phyloP scores from a whole-genome alignment of 2,888 invertebrate genomes.

The Dascillus cervinus region DNA sequence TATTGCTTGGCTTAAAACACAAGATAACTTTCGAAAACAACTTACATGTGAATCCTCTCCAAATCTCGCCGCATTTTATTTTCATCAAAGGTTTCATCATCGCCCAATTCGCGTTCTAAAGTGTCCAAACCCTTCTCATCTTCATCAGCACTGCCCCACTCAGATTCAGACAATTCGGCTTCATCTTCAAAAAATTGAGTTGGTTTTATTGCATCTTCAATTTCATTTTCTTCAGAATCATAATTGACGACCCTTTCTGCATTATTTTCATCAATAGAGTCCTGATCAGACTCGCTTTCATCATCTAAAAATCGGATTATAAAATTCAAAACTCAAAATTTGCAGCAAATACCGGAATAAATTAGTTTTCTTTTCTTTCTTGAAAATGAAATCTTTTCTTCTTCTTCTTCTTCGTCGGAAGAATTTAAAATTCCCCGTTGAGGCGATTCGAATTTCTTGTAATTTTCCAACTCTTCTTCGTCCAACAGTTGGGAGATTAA shows the following conservation, averaged over 20 bases:
- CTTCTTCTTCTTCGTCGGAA: constrained; percentile 37
- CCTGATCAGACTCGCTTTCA: constrained; percentile 25
- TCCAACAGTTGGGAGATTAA: constrained; percentile 34
- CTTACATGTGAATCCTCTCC: constrained; percentile 78
- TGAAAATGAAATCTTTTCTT: constrained; percentile 15
- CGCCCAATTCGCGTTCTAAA: constrained; percentile 78
- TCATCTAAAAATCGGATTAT: constrained; percentile 21
- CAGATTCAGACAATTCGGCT: constrained; percentile 87
- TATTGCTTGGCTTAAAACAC: constrained; percentile 1
- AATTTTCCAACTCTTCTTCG: constrained; percentile 33
- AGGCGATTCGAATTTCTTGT: constrained; percentile 31
- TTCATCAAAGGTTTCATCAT: constrained; percentile 75
- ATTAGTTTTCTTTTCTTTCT: constrained; percentile 36
- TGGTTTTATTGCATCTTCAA: constrained; percentile 42
- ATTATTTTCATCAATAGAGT: constrained; percentile 31
- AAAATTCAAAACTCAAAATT: background rate
- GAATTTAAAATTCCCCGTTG: constrained; percentile 24
- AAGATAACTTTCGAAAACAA: constrained; percentile 25
- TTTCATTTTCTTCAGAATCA: constrained; percentile 80
- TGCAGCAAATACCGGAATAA: constrained; percentile 40
- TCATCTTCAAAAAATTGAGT: constrained; percentile 80
- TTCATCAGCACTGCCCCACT: constrained; percentile 83
- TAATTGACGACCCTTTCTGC: constrained; percentile 53
- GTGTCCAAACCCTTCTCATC: constrained; percentile 73
- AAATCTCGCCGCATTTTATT: constrained; percentile 70